Evolutionary conservation across 1,140 invertebrate species (phyloP).

Genomic region (Asbolus verrucosus): DNA sequence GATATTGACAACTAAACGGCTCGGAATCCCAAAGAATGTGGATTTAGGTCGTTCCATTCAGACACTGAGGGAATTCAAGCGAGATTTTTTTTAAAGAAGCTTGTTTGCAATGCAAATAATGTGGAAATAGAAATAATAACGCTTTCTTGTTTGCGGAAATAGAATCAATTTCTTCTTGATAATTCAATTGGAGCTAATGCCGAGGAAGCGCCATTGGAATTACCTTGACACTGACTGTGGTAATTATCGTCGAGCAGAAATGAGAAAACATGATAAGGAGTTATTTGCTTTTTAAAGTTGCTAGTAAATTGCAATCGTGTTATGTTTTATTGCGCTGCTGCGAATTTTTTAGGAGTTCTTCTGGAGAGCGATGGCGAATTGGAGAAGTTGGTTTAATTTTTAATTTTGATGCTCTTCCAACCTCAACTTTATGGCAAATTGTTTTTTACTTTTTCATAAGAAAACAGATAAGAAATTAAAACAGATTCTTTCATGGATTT

Average conservation of each 20-base stretch:
- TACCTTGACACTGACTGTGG: slow-evolving; percentile 41
- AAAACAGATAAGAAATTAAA: slow-evolving; percentile 12
- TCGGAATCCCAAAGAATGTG: not conserved
- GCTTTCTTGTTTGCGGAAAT: too few relatives aligned
- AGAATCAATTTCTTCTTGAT: too few relatives aligned
- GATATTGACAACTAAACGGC: slow-evolving; percentile 11
- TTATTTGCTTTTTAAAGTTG: not conserved
- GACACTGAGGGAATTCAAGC: not conserved
- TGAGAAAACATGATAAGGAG: slow-evolving; percentile 1
- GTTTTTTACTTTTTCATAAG: not conserved
- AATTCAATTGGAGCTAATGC: too few relatives aligned
- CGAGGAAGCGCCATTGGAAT: too few relatives aligned
- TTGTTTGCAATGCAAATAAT: slow-evolving; percentile 18
- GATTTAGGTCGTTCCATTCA: slow-evolving; percentile 5
- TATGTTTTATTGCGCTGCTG: too few relatives aligned
- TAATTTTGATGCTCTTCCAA: not conserved
- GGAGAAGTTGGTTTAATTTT: not conserved
- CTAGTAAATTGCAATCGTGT: too few relatives aligned
- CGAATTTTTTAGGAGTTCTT: too few relatives aligned
- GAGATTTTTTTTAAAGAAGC: slow-evolving; percentile 9
- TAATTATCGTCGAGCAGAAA: slow-evolving; percentile 4
- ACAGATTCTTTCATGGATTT: not conserved
- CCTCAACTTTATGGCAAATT: not conserved
- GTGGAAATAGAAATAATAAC: slow-evolving; percentile 24
- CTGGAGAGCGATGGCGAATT: too few relatives aligned